Conservation (phyloP, 1,140 invertebrate genomes). For the Zaprionus davidi region DNA sequence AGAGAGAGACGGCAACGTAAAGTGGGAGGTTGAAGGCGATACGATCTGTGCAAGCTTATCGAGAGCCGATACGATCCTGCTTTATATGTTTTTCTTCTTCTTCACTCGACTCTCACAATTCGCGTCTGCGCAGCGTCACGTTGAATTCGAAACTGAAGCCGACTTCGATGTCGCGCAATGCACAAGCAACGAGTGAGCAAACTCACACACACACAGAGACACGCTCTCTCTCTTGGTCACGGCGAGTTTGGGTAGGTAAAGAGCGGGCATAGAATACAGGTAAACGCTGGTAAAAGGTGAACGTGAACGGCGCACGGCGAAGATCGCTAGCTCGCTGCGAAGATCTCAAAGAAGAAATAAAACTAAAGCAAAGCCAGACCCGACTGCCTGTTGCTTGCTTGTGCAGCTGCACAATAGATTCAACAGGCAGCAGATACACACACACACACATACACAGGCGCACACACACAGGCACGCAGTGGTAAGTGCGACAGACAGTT, state of each 20-base stretch:
- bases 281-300: constrained; percentile 67
- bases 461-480: background rate
- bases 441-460: background rate
- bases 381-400: constrained; percentile 52
- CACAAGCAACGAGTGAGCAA: constrained; percentile 24
- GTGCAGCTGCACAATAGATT: constrained; percentile 66
- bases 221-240: constrained; percentile 9
- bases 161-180: constrained; percentile 32
- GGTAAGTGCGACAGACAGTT: constrained; percentile 30
- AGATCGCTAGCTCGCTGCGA: constrained; percentile 27
- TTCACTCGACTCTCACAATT: constrained; percentile 35
- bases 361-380: constrained; percentile 53
- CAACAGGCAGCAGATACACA: constrained; percentile 33
- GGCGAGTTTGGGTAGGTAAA: constrained; percentile 41
- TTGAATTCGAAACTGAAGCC: constrained; percentile 75
- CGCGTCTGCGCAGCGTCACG: constrained; percentile 82
- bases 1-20: constrained; percentile 5
- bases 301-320: constrained; percentile 57
- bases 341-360: constrained; percentile 64
- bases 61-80: background rate
- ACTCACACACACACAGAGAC: constrained; percentile 36
- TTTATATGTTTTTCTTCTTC: constrained; percentile 1
- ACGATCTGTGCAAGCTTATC: constrained; percentile 34
- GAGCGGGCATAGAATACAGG: constrained; percentile 61
- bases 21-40: constrained; percentile 21